Evolutionary conservation across 2,888 invertebrate genomes (phyloP).

Genomic region (Harpalus rubripes): DNA sequence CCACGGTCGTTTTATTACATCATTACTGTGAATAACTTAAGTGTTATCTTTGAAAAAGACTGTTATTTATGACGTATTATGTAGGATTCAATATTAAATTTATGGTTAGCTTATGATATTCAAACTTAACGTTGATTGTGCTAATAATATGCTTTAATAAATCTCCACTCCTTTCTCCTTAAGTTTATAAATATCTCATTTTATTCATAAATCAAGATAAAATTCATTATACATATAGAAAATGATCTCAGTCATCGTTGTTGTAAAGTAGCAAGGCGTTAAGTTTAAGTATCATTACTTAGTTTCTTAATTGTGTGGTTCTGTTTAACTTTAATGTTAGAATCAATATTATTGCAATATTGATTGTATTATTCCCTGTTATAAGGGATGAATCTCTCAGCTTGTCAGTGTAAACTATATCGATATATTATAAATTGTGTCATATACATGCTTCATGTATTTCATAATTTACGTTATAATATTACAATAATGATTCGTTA

Average conservation of each 20-base stretch:
- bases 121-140: constrained; percentile 42
- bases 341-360: constrained; percentile 52
- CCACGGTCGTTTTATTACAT: constrained; percentile 26
- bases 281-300: constrained; percentile 22
- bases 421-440: constrained; percentile 54
- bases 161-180: background rate
- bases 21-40: constrained; percentile 42
- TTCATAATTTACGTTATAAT: constrained; percentile 42
- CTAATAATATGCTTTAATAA: background rate
- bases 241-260: constrained; percentile 1
- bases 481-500: constrained; percentile 30
- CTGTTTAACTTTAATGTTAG: constrained; percentile 45
- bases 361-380: constrained; percentile 57
- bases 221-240: background rate
- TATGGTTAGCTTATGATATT: constrained; percentile 18
- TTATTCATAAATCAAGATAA: background rate
- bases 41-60: constrained; percentile 60
- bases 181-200: too few species aligned
- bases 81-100: constrained; percentile 48
- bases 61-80: constrained; percentile 64
- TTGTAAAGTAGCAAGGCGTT: constrained; percentile 12
- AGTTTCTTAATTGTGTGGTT: constrained; percentile 48
- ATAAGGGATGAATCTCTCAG: constrained; percentile 61
- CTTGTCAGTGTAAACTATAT: constrained; percentile 58
- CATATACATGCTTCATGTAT: constrained; percentile 45